Percentiles rank a stretch among this genome's conserved stretches.
These are phyloP conservation scores for Notechis scutatus DNA, from an alignment of 2,113 vertebrate genomes.

Conservation along the genomic window DNA sequence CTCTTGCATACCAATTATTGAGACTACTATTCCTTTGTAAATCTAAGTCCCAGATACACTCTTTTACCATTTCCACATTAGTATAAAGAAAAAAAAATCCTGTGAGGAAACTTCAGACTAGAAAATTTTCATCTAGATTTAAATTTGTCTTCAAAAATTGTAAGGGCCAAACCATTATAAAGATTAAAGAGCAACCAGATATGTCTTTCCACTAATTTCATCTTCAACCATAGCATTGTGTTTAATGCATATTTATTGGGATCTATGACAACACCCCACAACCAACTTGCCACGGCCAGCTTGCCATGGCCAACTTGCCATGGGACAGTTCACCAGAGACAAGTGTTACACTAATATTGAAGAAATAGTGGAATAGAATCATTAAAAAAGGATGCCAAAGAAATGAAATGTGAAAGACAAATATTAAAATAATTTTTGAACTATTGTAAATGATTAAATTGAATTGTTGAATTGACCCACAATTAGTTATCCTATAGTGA, in stretches of 20 bases:
- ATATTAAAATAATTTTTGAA: not conserved
- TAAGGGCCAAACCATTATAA: not conserved
- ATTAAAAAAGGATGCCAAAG: not conserved
- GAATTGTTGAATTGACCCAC: not conserved
- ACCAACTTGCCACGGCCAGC: not conserved
- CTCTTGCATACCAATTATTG: not conserved
- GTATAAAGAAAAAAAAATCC: not conserved
- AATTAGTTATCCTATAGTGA: not conserved
- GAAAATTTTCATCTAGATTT: not conserved
- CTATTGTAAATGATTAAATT: not conserved
- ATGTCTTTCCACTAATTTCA: not conserved
- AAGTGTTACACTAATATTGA: not conserved
- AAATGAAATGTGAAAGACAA: not conserved
- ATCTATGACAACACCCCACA: not conserved
- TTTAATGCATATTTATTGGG: not conserved
- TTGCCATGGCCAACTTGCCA: not conserved
- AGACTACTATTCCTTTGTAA: not conserved
- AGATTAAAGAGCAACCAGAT: not conserved
- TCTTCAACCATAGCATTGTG: not conserved
- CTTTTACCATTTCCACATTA: not conserved
- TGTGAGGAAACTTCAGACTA: not conserved
- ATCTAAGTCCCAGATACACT: not conserved
- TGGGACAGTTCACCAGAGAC: not conserved
- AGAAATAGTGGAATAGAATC: not conserved
- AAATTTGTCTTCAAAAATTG: not conserved